These are phyloP conservation scores for Magallana gigas DNA, from an alignment of 1,140 invertebrate species.

Conservation along the genomic window DNA sequence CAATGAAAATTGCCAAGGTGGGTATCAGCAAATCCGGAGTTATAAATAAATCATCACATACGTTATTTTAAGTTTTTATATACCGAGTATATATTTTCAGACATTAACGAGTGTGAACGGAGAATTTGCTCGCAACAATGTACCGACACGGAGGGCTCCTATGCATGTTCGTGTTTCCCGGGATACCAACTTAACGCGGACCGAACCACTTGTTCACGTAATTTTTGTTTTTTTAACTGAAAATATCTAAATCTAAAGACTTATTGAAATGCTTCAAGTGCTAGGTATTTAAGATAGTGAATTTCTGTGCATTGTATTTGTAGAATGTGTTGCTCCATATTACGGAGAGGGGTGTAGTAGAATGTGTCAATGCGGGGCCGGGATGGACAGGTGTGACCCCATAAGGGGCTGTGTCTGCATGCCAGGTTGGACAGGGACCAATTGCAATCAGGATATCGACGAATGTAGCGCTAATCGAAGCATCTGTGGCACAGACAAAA, in stretches of 20 bases:
- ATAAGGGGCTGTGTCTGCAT: conserved; percentile 27
- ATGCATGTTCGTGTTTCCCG: conserved; percentile 58
- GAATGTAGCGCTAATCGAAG: conserved; percentile 41
- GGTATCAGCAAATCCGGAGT: background rate
- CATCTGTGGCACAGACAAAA: conserved; percentile 43
- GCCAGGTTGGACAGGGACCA: conserved; percentile 18
- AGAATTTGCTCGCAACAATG: conserved; percentile 59
- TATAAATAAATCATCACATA: background rate
- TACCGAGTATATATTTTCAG: conserved; percentile 39
- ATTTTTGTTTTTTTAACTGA: background rate
- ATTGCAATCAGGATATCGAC: conserved; percentile 43
- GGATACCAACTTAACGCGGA: conserved; percentile 57
- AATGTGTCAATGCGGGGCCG: conserved; percentile 39
- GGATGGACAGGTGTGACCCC: conserved; percentile 28
- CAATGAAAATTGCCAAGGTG: background rate
- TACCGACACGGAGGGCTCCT: conserved; percentile 59
- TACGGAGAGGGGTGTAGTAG: conserved; percentile 36
- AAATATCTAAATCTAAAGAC: background rate
- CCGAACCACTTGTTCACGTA: conserved; percentile 57
- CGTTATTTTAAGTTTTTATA: too few species aligned
- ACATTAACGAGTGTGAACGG: conserved; percentile 60
- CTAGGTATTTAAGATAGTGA: background rate
- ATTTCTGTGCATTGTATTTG: background rate
- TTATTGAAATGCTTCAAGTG: too few species aligned
- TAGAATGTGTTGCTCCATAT: conserved; percentile 34